Base-by-base conservation (phyloP, 2,797 vertebrate species). In the Toxotes lorentzi region DNA sequence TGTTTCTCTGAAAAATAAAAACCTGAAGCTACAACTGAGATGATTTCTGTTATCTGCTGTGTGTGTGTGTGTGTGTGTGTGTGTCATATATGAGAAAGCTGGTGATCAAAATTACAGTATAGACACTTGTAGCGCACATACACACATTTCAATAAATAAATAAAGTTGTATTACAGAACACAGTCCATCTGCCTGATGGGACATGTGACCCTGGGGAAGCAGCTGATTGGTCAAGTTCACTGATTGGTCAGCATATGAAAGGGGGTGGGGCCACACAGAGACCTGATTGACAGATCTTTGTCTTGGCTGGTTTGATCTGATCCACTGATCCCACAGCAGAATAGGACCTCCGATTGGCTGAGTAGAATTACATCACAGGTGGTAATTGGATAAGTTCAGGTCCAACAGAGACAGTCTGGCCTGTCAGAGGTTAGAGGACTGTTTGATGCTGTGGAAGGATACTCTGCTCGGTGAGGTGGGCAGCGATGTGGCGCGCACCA, bases 401-500 rank as follows among this genome's bases (percentile, higher is more conserved):
- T 40, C 27, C 23, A 32, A 9, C 30, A 19, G 21, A 47, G 58
- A 58, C 17, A 62, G 50, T 10, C 11, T n/a, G 35, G 34, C 40
- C 27, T 53, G 43, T 97, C 95, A 97, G 79, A 97, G 88, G 0
- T 95, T 95, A 0, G 97, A 95, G 30, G 97, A 97, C 78, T 98
- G 97, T 88, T 98, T 98, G 94, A 98, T 97, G 92, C 97, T 98
- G 91, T 98, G 97, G 83, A 98, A 98, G 92, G 97, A 98, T 82
- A 97, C 94, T 0, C 96, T 95, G 7, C 97, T 97, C 0, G 97
- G 97, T 0, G 97, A 98, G 3, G 97, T 98, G 62, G 97, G 97
- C 75, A 98, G 97, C 59, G 97, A 98, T 86, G 97, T 97, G 84
- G 97, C 96, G 0, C 97, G 95, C 1, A 96, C 96, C 62, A 96